Evolutionary conservation across 2,113 vertebrate genomes (phyloP).

Genomic region (Bambusicola thoracicus): DNA sequence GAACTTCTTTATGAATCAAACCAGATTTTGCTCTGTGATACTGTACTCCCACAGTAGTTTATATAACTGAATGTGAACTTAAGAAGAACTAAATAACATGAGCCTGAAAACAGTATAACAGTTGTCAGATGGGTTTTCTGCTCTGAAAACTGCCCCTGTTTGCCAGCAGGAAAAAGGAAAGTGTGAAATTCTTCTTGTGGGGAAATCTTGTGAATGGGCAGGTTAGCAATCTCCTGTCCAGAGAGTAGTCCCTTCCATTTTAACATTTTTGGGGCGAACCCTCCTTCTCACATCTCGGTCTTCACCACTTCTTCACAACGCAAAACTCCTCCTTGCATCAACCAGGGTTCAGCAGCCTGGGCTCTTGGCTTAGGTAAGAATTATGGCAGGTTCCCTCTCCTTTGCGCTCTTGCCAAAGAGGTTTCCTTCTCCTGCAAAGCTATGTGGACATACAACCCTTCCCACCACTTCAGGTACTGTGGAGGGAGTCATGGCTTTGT

Average conservation of each 20-base stretch:
- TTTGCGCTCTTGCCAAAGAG: background rate
- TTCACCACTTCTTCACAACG: background rate
- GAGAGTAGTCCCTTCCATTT: background rate
- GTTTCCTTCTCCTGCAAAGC: background rate
- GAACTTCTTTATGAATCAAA: background rate
- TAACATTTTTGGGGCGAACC: background rate
- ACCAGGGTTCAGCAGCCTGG: background rate
- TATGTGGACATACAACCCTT: rapidly evolving
- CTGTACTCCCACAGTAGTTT: background rate
- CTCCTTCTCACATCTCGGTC: background rate
- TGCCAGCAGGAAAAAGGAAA: background rate
- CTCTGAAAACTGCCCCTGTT: background rate
- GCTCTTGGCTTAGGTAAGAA: background rate
- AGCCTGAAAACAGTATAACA: background rate
- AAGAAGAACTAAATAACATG: background rate
- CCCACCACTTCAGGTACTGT: background rate
- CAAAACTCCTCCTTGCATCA: rapidly evolving
- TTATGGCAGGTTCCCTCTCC: background rate
- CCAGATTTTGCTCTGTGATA: background rate
- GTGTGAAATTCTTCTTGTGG: background rate
- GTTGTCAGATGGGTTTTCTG: background rate
- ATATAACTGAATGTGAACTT: background rate
- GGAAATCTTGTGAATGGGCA: background rate
- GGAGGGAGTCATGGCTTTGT: background rate
- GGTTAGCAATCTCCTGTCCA: background rate